These are phyloP conservation scores for Merops nubicus DNA, from an alignment of 2,113 vertebrate genomes.

Conservation along the genomic window DNA sequence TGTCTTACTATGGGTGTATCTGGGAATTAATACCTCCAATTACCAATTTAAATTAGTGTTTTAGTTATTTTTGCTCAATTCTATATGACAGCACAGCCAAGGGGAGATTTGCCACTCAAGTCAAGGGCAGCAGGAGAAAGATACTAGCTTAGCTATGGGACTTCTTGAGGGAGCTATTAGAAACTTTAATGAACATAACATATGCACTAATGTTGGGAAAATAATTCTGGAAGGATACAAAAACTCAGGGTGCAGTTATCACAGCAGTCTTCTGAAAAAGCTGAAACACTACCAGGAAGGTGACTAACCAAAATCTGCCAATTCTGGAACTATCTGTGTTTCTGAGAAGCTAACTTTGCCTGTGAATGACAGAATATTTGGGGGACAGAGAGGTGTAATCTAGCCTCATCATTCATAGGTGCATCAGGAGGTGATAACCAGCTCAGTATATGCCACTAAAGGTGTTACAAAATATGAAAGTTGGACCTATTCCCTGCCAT, in stretches of 20 bases:
- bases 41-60: slow-evolving; percentile 43
- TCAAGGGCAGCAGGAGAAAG: background rate
- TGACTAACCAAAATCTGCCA: background rate
- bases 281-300: background rate
- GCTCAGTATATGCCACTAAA: background rate
- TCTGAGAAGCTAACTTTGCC: background rate
- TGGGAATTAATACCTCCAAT: slow-evolving; percentile 42
- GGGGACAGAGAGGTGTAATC: rapidly evolving
- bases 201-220: background rate
- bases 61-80: background rate
- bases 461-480: background rate
- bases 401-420: background rate
- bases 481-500: background rate
- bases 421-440: background rate
- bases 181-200: background rate
- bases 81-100: background rate
- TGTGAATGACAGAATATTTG: background rate
- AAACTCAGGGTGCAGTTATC: background rate
- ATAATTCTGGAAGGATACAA: background rate
- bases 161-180: background rate
- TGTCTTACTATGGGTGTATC: slow-evolving; percentile 25
- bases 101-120: background rate
- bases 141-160: background rate
- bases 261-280: background rate
- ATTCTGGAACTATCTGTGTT: background rate